Conservation (phyloP, 2,113 vertebrate species). For the Heptranchias perlo region DNA sequence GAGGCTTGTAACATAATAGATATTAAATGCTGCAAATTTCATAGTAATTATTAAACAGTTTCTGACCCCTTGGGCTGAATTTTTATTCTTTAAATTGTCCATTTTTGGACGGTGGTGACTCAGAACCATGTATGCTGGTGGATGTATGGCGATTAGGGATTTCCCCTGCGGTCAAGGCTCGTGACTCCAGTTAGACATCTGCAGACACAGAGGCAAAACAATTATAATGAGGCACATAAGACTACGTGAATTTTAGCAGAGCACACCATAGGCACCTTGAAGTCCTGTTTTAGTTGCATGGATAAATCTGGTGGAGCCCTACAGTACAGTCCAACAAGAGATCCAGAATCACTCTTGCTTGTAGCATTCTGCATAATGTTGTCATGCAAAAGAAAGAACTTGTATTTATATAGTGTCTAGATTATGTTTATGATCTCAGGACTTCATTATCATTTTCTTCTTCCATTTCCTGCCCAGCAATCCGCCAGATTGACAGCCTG, state of each 20-base stretch:
- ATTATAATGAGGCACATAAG: slow-evolving; percentile 2
- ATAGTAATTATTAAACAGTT: too few species aligned
- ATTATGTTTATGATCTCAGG: not conserved
- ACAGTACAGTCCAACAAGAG: not conserved
- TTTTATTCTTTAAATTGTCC: too few species aligned
- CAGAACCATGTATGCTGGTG: too few species aligned
- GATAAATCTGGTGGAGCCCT: not conserved
- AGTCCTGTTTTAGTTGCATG: not conserved
- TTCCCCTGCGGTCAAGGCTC: not conserved
- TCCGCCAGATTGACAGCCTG: too few species aligned
- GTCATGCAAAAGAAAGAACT: not conserved
- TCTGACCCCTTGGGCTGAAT: too few species aligned
- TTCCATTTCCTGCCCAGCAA: too few species aligned
- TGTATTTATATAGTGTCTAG: not conserved
- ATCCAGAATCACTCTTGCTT: not conserved
- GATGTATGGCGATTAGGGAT: not conserved
- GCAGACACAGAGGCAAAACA: not conserved
- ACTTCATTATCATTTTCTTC: too few species aligned
- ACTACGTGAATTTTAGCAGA: not conserved
- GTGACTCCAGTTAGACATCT: not conserved
- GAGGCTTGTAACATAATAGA: too few species aligned
- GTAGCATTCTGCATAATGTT: not conserved
- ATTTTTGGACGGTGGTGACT: too few species aligned
- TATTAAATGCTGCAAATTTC: too few species aligned
- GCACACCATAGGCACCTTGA: not conserved